phyloP scores from a whole-genome alignment of 2,888 invertebrate genomes.

The Coelinius sp. region DNA sequence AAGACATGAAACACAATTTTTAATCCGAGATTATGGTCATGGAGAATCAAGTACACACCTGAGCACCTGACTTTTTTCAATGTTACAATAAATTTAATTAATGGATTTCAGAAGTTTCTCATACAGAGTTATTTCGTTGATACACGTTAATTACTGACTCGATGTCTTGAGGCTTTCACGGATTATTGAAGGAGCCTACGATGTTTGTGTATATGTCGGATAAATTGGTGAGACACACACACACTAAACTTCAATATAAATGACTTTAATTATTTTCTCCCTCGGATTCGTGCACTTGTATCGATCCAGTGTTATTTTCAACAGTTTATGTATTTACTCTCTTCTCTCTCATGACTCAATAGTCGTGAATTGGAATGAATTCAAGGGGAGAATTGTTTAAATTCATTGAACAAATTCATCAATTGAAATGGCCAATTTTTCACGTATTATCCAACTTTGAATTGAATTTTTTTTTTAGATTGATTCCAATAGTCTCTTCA shows the following conservation, averaged over 20 bases:
- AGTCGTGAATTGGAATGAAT: background rate
- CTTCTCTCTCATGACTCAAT: background rate
- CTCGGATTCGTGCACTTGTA: slow-evolving; percentile 1
- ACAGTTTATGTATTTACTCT: background rate
- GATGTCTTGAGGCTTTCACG: background rate
- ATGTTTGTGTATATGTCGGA: background rate
- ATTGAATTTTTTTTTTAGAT: background rate
- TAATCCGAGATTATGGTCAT: background rate
- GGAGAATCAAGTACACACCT: background rate
- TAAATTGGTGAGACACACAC: background rate
- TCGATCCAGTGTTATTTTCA: slow-evolving; percentile 7
- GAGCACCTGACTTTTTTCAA: background rate
- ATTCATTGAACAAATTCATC: too few relatives aligned
- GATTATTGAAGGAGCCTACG: background rate
- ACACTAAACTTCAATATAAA: background rate
- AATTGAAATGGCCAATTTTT: background rate
- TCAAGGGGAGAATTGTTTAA: background rate
- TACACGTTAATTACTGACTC: background rate
- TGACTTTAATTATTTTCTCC: slow-evolving; percentile 13
- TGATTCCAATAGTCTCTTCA: background rate
- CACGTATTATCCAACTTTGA: background rate
- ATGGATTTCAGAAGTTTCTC: background rate
- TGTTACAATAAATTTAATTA: background rate
- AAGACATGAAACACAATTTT: background rate
- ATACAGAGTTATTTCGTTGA: background rate